These are phyloP conservation scores for Apostichopus californicus DNA, from an alignment of 35 echinoderm and acorn worm genomes.

Conservation along the genomic window DNA sequence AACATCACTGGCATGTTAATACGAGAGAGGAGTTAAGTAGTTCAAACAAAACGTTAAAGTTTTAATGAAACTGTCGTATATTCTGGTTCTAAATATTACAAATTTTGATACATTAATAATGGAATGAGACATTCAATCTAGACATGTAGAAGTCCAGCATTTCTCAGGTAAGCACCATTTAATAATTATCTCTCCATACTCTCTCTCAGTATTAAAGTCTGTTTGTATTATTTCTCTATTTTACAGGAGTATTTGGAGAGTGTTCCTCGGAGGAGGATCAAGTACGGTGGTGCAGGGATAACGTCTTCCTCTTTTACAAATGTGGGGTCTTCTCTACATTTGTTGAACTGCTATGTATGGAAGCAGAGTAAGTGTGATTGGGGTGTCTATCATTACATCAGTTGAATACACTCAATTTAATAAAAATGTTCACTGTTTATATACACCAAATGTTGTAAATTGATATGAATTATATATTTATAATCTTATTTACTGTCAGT, in stretches of 20 bases:
- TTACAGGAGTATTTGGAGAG: constrained; percentile 93
- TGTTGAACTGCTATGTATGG: constrained; percentile 97
- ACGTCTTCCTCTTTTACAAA: constrained; percentile 83
- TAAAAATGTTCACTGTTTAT: not conserved
- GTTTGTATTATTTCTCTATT: not conserved
- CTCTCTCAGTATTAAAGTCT: not conserved
- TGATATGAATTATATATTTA: too few relatives aligned
- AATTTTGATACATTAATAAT: too few relatives aligned
- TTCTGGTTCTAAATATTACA: too few relatives aligned
- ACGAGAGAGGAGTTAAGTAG: too few relatives aligned
- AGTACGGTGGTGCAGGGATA: constrained; percentile 79
- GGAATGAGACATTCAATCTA: too few relatives aligned
- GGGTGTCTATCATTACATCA: not conserved
- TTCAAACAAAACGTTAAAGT: too few relatives aligned
- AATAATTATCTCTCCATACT: too few relatives aligned
- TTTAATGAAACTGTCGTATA: too few relatives aligned
- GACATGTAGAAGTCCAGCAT: too few relatives aligned
- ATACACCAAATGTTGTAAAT: not conserved
- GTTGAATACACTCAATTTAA: not conserved
- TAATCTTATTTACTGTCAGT: too few relatives aligned
- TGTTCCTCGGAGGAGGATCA: constrained; percentile 93
- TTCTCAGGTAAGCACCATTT: too few relatives aligned
- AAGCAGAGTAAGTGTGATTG: constrained; percentile 88
- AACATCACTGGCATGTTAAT: too few relatives aligned
- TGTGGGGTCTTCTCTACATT: constrained; percentile 94